Conservation (phyloP, 2,888 invertebrate genomes). For the Cryptus armator region DNA sequence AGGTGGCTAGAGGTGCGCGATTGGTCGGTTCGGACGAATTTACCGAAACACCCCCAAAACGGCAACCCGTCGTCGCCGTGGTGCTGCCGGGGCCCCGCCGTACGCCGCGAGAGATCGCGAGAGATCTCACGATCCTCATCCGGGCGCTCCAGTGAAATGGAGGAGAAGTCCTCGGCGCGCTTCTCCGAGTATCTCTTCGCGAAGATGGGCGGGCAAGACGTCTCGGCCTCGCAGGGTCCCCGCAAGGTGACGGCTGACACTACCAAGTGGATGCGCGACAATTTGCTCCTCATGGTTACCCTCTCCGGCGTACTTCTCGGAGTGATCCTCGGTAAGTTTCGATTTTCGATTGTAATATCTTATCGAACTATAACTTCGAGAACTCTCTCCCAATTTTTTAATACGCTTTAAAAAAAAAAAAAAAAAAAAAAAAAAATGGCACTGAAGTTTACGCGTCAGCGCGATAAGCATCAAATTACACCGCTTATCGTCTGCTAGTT, state of each 20-base stretch:
- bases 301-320: conserved; percentile 93
- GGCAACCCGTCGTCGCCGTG: conserved; percentile 84
- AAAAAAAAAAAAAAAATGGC: no score
- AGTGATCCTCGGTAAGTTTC: conserved; percentile 89
- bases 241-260: conserved; percentile 89
- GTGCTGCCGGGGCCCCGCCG: conserved; percentile 84
- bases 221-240: conserved; percentile 87
- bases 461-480: no score
- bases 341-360: background rate
- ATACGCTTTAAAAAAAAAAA: no score
- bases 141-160: conserved; percentile 81
- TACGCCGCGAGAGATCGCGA: conserved; percentile 84
- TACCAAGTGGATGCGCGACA: conserved; percentile 90
- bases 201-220: conserved; percentile 89
- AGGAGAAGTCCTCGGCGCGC: conserved; percentile 84
- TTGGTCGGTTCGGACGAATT: conserved; percentile 83
- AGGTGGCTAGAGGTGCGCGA: conserved; percentile 79
- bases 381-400: no score
- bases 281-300: conserved; percentile 92
- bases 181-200: conserved; percentile 93
- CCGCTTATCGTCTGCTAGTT: background rate
- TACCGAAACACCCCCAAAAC: conserved; percentile 84
- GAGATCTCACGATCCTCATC: conserved; percentile 76
- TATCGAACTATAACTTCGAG: no score
- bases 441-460: no score